Evolutionary conservation across 2,113 vertebrate species (phyloP), one percentile per base, ranked within the genome.

Genomic region (Anolis carolinensis): DNA sequence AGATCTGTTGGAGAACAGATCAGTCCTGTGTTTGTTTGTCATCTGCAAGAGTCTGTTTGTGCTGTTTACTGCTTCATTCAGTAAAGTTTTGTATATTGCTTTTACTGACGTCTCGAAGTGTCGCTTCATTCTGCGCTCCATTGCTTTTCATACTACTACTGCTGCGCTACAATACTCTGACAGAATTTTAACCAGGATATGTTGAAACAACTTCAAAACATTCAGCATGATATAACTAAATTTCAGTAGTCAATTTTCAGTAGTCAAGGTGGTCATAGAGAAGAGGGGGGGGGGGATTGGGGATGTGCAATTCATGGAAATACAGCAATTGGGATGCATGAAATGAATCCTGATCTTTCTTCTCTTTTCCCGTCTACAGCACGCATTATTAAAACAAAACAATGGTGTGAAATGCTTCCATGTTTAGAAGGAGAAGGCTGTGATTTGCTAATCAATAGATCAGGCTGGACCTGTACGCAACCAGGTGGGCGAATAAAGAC

Each of bases 391-490:
- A 97, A 95, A 96, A 98, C 97, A 86, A 99, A 97, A 97, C 99
- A 98, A 96, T 99, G 99, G 99, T 99, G 99, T 95, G 98, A 98
- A 96, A 99, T 99, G 98, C 97, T 98, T 92, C 99, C 99, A 18
- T 99, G 99, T 95, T 97, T 99, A 97, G 98, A 99, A 96, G 98
- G 98, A 78, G 99, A 99, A 95, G 98, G 98, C 95, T 99, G 98
- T 83, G 98, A 98, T 96, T 96, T 99, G 96, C 95, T 99, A 95
- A 97, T 98, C 96, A 99, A 99, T 97, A 97, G 97, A 96, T 99
- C 98, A 90, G 99, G 99, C 95, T 99, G 99, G 98, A 99, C 98
- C 95, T 99, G 99, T 97, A 99, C 98, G 72, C 99, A 99, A 96
- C 98, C 98, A 30, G 98, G 99, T 88, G 98, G 99, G 91, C 96